Evolutionary conservation across 2,113 vertebrate species (phyloP), one percentile per base, ranked within the genome.

Genomic region (Scartelaos histophorus): DNA sequence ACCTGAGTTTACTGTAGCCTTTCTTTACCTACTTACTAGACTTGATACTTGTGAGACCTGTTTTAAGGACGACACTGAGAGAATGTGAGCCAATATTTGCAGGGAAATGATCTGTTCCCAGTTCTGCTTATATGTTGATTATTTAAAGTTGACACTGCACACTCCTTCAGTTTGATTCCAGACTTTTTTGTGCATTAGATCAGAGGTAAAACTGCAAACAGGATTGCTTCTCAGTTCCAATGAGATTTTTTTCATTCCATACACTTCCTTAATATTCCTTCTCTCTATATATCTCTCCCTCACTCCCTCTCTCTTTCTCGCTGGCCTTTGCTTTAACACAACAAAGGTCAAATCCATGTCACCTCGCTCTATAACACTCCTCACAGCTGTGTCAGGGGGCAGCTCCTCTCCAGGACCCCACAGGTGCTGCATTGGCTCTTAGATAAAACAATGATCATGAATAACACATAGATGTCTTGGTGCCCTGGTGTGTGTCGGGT

Each of bases 321-420:
- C 74, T 53, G 0, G 24, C 67, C 70, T 62, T 64, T 75, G 75
- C 79, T 68, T 57, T 76, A 70, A 75, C 79, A 81, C 73, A 53
- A 66, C 53, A 80, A 84, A 88, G 80, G 82, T 87, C 82, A 80
- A 74, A 58, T 71, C 66, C 43, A 56, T 72, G 69, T 79, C 71
- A 69, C 69, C 66, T 76, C 67, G 13, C 22, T 67, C 71, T 85
- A 80, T 69, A 58, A 87, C 82, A 71, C 61, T 51, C 60, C 69
- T 80, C 51, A 76, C 75, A 66, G 53, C 73, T 51, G 76, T 75
- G 81, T 83, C 76, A 82, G 67, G 82, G 88, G 83, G 51, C 74
- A 74, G 17, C 25, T 78, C 67, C 76, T 69, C 76, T 67, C 60
- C 66, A 79, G 43, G 46, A 82, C 70, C 76, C 45, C 35, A 78